Evolutionary conservation across 2,113 vertebrate species (phyloP), one percentile per base, ranked within the genome.

Genomic region (Orycteropus afer): DNA sequence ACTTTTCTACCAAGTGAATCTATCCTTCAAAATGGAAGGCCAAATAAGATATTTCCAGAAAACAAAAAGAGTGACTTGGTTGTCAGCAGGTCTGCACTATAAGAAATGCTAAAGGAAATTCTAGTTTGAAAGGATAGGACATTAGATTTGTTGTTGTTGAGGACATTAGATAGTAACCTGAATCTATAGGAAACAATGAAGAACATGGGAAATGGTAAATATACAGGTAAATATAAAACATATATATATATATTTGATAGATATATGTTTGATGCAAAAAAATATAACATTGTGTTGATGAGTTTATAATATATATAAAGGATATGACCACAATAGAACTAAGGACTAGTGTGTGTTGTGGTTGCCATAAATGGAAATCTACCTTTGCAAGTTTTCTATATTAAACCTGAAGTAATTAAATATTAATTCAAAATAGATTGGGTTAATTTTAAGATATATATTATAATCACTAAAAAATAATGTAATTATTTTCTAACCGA

Each of bases 81-180:
- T 79, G 40, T 37, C 40, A 71, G 32, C 14, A 92, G 32, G 5
- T 23, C 49, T 29, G 22, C 2, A 78, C 11, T 59, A 37, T 2
- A 85, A 77, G 79, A 91, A 74, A 83, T 27, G 49, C 37, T 81
- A 82, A 90, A 81, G 15, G n/a, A 91, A 53, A 34, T 83, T 90
- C 29, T 17, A n/a, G 47, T 85, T 25, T 92, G n/a, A 77, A 84
- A 63, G 45, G 49, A 57, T 67, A 37, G 69, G 20, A 47, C 34
- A n/a, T 32, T 45, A 77, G 40, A 40, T n/a, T n/a, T n/a, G n/a
- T n/a, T n/a, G n/a, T n/a, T n/a, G n/a, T n/a, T n/a, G n/a, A n/a
- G n/a, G n/a, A n/a, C n/a, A n/a, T n/a, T n/a, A 61, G 25, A 65
- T 23, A 79, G 34, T 18, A 93, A 71, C 47, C 13, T 34, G 42